Conservation (phyloP, 1,140 invertebrate genomes). For the Drosophila watanabei region DNA sequence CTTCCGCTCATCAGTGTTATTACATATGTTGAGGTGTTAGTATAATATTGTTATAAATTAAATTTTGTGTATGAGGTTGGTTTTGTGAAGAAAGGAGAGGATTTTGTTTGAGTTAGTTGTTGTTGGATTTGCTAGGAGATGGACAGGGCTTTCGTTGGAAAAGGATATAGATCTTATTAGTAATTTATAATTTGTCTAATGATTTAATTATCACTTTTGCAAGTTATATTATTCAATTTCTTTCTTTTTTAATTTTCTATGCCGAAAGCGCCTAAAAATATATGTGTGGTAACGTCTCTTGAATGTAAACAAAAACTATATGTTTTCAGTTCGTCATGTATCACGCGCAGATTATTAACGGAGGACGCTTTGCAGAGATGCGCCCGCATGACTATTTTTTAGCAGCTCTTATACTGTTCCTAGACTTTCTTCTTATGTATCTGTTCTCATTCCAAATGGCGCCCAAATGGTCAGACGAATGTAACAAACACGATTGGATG, state of each 20-base stretch:
- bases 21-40: too few relatives aligned
- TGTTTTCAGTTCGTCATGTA: slow-evolving; percentile 65
- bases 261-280: background rate
- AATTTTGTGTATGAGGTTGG: too few relatives aligned
- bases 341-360: slow-evolving; percentile 69
- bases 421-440: slow-evolving; percentile 59
- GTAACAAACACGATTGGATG: slow-evolving; percentile 20
- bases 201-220: background rate
- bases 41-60: too few relatives aligned
- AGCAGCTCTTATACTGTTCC: slow-evolving; percentile 55
- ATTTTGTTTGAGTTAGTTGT: too few relatives aligned
- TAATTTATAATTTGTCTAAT: too few relatives aligned
- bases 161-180: too few relatives aligned
- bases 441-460: slow-evolving; percentile 49
- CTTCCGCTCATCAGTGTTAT: too few relatives aligned
- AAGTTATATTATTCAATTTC: background rate
- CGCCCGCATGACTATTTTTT: slow-evolving; percentile 53
- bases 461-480: slow-evolving; percentile 49
- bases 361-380: slow-evolving; percentile 65
- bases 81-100: too few relatives aligned
- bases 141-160: too few relatives aligned
- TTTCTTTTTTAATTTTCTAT: background rate
- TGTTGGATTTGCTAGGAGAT: too few relatives aligned
- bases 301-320: background rate
- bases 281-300: background rate